Base-by-base conservation (phyloP, 2,888 invertebrate genomes). In the Callinectes sapidus region DNA sequence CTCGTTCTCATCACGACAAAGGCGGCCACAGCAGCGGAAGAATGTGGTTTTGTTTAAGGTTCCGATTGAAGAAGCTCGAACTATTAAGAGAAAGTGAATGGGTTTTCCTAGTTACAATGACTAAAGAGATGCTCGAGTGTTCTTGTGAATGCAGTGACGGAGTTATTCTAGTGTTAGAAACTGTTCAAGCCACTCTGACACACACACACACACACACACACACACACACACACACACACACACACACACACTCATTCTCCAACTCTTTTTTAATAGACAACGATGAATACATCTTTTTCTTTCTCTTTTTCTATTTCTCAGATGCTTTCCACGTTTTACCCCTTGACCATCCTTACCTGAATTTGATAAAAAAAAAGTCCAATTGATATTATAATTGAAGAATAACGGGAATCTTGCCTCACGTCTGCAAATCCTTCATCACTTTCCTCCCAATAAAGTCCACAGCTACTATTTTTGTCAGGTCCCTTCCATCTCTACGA, bases 361-460 rank as follows among this genome's bases (percentile, higher is more conserved):
- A 61, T 61, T 18, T 61, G 2, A 61, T 13, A 71, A 28, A 71
- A 71, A 71, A 28, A 71, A 71, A 1, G 71, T 28, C 71, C 28
- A 71, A 28, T 71, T 28, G 28, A 71, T 5, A 71, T 28, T 13
- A 28, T 28, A 28, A 71, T 10, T 71, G 71, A 8, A 71, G 71
- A 71, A 71, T 71, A 71, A 71, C 28, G 71, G 28, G 28, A 71
- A 71, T 28, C 71, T 71, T 71, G 28, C 8, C 71, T 28, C 28
- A 71, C 71, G 71, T 71, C 71, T 71, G 71, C 71, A 71, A 71
- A 71, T 71, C 28, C 71, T 71, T 71, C 71, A 71, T 28, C 71
- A 71, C n/a, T 71, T 71, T 71, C 28, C 71, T 28, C 13, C 71
- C 71, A 28, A 28, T 71, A 71, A 28, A 61, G 61, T 61, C 61